Conservation (phyloP, 2,888 invertebrate species). For the Theodoxus fluviatilis region DNA sequence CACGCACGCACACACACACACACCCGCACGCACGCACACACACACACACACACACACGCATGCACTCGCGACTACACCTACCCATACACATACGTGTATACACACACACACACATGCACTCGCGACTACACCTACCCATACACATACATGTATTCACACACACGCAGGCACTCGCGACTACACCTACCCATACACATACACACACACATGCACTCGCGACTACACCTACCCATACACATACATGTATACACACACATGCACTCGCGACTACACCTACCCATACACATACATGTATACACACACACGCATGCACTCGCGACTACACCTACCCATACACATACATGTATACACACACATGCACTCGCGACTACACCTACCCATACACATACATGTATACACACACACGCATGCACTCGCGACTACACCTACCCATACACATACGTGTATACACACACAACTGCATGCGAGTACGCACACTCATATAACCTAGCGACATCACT, state of each 20-base stretch:
- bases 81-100: neutral
- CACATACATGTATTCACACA: neutral
- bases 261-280: neutral
- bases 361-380: constrained; percentile 18
- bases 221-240: too few species aligned
- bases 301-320: too few species aligned
- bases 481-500: too few species aligned
- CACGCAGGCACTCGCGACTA: too few species aligned
- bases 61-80: neutral
- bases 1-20: neutral
- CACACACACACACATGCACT: neutral
- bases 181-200: neutral
- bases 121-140: neutral
- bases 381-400: too few species aligned
- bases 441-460: neutral
- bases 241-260: neutral
- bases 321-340: neutral
- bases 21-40: neutral
- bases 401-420: too few species aligned
- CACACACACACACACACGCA: neutral
- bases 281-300: neutral
- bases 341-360: neutral
- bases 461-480: neutral
- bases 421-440: too few species aligned
- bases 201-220: too few species aligned